Evolutionary conservation across 2,113 vertebrate genomes (phyloP), one percentile per base, ranked within the genome.

Genomic region (Gopherus evgoodei): DNA sequence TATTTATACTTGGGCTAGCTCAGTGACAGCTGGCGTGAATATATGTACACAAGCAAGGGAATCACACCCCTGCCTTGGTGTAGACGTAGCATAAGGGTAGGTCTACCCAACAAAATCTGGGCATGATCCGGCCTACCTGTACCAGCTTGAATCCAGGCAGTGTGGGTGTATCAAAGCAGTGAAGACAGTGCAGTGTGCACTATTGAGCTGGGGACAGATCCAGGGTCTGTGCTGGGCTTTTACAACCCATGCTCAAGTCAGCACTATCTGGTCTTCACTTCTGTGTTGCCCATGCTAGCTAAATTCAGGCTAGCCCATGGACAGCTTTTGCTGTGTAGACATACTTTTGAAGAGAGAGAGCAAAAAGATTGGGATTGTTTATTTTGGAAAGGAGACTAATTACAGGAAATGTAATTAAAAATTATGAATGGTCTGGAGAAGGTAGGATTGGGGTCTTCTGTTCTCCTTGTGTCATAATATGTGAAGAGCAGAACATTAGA

Each of bases 361-460:
- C 21, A 93, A 76, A 11, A 57, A 91, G 84, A 27, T 5, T 54
- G 92, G 90, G 83, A 90, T 59, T 4, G 52, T 94, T 94, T 89
- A 91, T 90, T 88, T 93, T 50, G 27, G 84, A 54, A 76, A 83
- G 81, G 80, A 89, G 88, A 80, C 35, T 95, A 49, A 31, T 84
- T 65, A 94, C 91, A 76, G 29, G 86, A 72, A 49, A 93, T 29
- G 0, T 86, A 81, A 89, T 91, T 87, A 29, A 96, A 72, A 95
- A 49, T 86, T 89, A 92, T 78, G 93, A 88, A 90, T 96, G 89
- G 93, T 93, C 79, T 84, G 86, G 56, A 53, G 75, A n/a, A 31
- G 2, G 83, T 90, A 87, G n/a, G 90, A 87, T 90, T 93, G 85
- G 91, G 85, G 94, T 91, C 62, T 89, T 90, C 92, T 92, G 62